Conservation (phyloP, 2,888 invertebrate species). For the Macaria liturata region DNA sequence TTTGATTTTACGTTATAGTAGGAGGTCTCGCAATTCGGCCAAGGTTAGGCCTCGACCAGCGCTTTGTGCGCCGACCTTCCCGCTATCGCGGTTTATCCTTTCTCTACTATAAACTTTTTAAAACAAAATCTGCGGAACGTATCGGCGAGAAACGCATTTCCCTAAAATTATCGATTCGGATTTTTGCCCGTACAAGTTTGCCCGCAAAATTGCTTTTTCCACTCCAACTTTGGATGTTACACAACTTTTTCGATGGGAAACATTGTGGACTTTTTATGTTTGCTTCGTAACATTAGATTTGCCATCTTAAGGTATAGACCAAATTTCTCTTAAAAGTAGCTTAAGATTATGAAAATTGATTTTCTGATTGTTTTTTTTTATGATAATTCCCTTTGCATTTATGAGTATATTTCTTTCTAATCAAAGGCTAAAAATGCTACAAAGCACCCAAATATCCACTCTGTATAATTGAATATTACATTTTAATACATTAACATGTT, state of each 20-base stretch:
- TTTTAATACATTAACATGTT: background rate
- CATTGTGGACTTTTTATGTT: conserved; percentile 1
- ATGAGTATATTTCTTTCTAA: no score
- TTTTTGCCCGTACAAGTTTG: conserved; percentile 8
- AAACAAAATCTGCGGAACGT: conserved; percentile 19
- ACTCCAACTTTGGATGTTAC: conserved; percentile 9
- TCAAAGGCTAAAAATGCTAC: no score
- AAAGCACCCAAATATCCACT: no score
- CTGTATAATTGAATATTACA: no score
- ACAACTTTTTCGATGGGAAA: conserved; percentile 7
- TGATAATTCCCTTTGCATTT: no score
- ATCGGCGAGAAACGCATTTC: conserved; percentile 9
- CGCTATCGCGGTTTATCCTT: conserved; percentile 57
- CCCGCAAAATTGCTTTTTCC: conserved; percentile 16
- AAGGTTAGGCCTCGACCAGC: conserved; percentile 72
- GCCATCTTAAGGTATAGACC: no score
- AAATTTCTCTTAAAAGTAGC: no score
- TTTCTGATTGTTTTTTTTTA: no score
- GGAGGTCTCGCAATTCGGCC: conserved; percentile 55
- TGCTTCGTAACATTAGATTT: background rate
- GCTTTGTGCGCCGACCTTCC: conserved; percentile 60
- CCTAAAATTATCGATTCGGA: conserved; percentile 14
- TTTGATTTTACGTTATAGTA: conserved; percentile 48
- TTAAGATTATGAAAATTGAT: no score
- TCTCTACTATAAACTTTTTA: conserved; percentile 49